Evolutionary conservation across 2,797 vertebrate genomes (phyloP).

Genomic region (Xiphorhynchus erythropygius): DNA sequence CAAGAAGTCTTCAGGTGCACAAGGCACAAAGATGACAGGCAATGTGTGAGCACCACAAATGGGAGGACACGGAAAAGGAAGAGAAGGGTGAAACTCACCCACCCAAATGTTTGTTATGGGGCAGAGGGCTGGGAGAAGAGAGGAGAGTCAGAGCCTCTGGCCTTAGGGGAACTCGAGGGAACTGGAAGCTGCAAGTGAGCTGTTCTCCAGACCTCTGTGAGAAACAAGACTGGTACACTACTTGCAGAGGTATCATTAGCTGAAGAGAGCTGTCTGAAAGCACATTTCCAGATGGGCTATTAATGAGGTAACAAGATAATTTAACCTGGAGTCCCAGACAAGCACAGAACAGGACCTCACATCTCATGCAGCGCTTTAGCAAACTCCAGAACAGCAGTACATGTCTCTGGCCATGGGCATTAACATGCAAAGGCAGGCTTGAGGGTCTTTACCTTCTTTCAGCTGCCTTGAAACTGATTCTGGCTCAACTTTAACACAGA

Average conservation of each 20-base stretch:
- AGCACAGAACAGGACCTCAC: background rate
- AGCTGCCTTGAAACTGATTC: constrained; percentile 20
- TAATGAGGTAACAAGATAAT: constrained; percentile 28
- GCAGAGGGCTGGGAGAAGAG: background rate
- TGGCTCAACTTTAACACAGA: constrained; percentile 2
- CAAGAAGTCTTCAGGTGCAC: background rate
- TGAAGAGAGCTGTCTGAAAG: background rate
- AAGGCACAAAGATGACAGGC: background rate
- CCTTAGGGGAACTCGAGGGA: background rate
- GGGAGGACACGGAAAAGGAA: background rate
- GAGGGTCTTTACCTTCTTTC: constrained; percentile 15
- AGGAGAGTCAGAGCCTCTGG: background rate
- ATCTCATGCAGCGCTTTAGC: background rate
- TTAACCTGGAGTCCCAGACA: background rate
- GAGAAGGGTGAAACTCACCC: background rate
- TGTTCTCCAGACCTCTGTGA: background rate
- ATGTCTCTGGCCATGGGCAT: background rate
- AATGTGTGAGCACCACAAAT: background rate
- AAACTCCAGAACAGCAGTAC: background rate
- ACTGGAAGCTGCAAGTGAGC: background rate
- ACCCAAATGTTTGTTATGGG: background rate
- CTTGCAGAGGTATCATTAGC: background rate
- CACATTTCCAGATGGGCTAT: constrained; percentile 4
- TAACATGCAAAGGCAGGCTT: background rate
- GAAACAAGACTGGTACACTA: background rate